A percentile compares a stretch with the other conserved stretches of the same genome.
These are phyloP conservation scores for Dicyrtomina minuta DNA, from an alignment of 2,888 invertebrate species.

Conservation along the genomic window DNA sequence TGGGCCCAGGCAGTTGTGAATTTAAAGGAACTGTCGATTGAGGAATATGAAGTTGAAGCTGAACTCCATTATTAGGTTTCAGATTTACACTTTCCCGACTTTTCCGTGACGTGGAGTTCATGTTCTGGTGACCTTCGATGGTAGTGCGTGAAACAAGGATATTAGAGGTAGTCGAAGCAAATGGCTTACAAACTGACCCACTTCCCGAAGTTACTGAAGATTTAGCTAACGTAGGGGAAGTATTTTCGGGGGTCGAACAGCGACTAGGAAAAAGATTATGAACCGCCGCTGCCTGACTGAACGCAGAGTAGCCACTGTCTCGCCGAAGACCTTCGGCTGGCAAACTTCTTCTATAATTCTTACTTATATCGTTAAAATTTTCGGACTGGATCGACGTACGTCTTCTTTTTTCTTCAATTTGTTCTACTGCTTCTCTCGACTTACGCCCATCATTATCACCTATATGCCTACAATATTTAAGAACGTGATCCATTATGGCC, in stretches of 20 bases:
- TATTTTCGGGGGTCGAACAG: constrained; percentile 21
- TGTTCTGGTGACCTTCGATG: too few relatives aligned
- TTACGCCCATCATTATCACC: not conserved
- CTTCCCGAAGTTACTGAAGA: not conserved
- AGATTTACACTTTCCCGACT: not conserved
- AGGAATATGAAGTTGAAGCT: constrained; percentile 17
- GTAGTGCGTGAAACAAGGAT: not conserved
- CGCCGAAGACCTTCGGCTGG: not conserved
- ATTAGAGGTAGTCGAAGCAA: not conserved
- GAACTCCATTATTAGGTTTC: not conserved
- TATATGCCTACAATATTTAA: constrained; percentile 20
- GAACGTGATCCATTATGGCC: constrained; percentile 18
- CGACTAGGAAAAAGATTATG: not conserved
- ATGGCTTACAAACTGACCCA: not conserved
- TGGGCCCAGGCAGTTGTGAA: not conserved
- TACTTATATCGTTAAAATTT: not conserved
- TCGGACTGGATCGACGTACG: too few relatives aligned
- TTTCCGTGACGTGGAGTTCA: not conserved
- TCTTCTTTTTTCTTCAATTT: too few relatives aligned
- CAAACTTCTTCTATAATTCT: too few relatives aligned
- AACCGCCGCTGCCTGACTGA: too few relatives aligned
- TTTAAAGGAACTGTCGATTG: not conserved
- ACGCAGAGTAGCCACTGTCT: not conserved
- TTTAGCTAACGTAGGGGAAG: not conserved
- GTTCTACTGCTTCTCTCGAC: not conserved